Evolutionary conservation across 23 tunicate genomes (phyloP), one percentile per base, ranked within the genome.

Genomic region (Clavelina lepadiformis): DNA sequence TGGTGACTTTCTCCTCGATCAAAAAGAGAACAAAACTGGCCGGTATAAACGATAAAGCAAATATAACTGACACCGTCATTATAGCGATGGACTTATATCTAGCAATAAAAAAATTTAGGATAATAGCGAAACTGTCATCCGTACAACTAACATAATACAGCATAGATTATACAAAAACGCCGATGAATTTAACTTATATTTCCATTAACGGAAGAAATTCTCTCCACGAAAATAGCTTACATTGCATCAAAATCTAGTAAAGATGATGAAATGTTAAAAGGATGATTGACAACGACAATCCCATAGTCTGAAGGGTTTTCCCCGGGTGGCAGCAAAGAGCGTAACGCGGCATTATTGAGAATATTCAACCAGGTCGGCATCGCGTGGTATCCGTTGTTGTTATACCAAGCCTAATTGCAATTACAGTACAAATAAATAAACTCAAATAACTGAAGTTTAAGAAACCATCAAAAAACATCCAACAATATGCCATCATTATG

Each of bases 381-480:
- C 2, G 87, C 79, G 49, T 93, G 98, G 50, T 35, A 79, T 3
- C 98, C 98, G 49, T 60, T 77, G 79, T 93, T 93, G 74, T 93
- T 82, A 71, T 84, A 93, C 98, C 98, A 93, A 15, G 85, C 93
- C 93, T 93, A 51, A 34, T 47, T n/a, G n/a, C n/a, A n/a, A n/a
- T n/a, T n/a, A n/a, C n/a, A n/a, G n/a, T n/a, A n/a, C n/a, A n/a
- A n/a, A n/a, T n/a, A n/a, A n/a, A n/a, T n/a, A n/a, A n/a, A n/a
- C n/a, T n/a, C n/a, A n/a, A n/a, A n/a, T n/a, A n/a, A n/a, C n/a
- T n/a, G n/a, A n/a, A n/a, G n/a, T n/a, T n/a, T n/a, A n/a, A n/a
- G n/a, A n/a, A n/a, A n/a, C n/a, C n/a, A n/a, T n/a, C n/a, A n/a
- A n/a, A n/a, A n/a, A n/a, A n/a, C n/a, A n/a, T n/a, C n/a, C n/a